Evolutionary conservation across 2,113 vertebrate species (phyloP), one percentile per base, ranked within the genome.

Genomic region (Scolopax mira): DNA sequence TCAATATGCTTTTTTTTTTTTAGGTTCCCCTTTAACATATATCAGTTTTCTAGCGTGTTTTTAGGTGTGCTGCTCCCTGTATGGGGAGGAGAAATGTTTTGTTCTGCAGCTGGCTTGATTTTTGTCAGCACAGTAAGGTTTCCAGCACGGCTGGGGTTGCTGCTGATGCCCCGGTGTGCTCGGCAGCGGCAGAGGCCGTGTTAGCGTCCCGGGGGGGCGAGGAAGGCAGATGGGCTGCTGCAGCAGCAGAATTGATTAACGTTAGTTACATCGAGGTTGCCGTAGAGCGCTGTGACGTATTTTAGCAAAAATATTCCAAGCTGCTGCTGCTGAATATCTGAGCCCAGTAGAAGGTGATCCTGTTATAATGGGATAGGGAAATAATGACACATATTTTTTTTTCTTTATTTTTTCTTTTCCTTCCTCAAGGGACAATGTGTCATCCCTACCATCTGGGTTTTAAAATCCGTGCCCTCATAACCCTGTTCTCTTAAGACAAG

Each of bases 151-250:
- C 88, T 89, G 18, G n/a, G 79, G 4, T 69, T 67, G 93, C 60
- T 24, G 28, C 91, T 4, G n/a, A 5, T 93, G 84, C 88, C 79
- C 88, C 7, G 3, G 83, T 0, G 8, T 46, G n/a, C n/a, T n/a
- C n/a, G n/a, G n/a, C n/a, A n/a, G n/a, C n/a, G n/a, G n/a, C n/a
- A n/a, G n/a, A n/a, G n/a, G n/a, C n/a, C n/a, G n/a, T n/a, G n/a
- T n/a, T n/a, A n/a, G n/a, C n/a, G n/a, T n/a, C n/a, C n/a, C n/a
- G n/a, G n/a, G n/a, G n/a, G n/a, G n/a, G n/a, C n/a, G n/a, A n/a
- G n/a, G n/a, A n/a, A n/a, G n/a, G 90, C 91, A 88, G 93, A 88
- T 60, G 93, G 90, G 21, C 71, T 86, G 79, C 84, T 82, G 95
- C 97, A 69, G 86, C 88, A 19, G 91, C 73, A 80, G 81, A 24